Evolutionary conservation across 2,888 invertebrate genomes (phyloP).

Genomic region (Leptinotarsa peninsularis): DNA sequence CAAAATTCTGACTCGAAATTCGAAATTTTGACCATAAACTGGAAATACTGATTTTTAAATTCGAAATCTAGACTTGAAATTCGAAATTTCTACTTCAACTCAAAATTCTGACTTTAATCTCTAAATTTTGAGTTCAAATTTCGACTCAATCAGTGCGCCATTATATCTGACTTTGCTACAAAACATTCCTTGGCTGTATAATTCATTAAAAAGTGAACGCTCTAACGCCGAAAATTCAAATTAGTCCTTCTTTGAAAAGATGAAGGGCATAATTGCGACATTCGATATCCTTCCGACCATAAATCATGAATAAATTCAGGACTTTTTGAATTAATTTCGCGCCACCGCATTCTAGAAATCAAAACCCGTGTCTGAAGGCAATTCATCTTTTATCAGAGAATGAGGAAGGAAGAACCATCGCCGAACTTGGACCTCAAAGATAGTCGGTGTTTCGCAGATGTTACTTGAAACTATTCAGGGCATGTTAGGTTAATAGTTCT

Average conservation of each 20-base stretch:
- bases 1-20: too few species aligned
- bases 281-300: conserved; percentile 44
- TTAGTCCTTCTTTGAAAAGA: conserved; percentile 41
- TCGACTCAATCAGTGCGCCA: background rate
- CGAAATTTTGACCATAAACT: too few species aligned
- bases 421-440: background rate
- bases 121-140: too few species aligned
- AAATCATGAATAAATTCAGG: conserved; percentile 41
- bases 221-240: conserved; percentile 40
- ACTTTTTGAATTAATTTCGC: conserved; percentile 48
- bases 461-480: background rate
- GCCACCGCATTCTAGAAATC: conserved; percentile 47
- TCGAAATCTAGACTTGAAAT: too few species aligned
- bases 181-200: background rate
- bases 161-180: background rate
- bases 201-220: conserved; percentile 31
- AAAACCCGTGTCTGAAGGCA: conserved; percentile 43
- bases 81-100: too few species aligned
- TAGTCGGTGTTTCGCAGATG: background rate
- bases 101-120: too few species aligned
- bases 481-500: background rate
- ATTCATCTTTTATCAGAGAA: conserved; percentile 40
- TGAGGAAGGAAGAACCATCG: conserved; percentile 25
- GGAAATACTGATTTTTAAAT: too few species aligned
- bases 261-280: conserved; percentile 42